phyloP scores from a whole-genome alignment of 2,888 invertebrate species.

The Drosophila cognata region DNA sequence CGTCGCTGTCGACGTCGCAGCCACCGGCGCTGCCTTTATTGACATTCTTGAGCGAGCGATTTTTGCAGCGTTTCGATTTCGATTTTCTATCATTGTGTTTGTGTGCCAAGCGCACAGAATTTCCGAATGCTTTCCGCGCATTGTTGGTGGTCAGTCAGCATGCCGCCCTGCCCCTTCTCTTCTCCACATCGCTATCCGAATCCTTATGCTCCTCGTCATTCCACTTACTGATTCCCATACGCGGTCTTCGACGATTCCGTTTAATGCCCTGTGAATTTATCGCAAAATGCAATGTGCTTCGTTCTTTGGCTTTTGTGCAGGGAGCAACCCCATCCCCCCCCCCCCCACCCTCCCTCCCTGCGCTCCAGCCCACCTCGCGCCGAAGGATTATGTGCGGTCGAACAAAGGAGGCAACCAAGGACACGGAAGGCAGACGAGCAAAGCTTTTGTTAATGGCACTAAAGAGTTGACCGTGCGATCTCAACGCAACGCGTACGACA shows the following conservation, averaged over 20 bases:
- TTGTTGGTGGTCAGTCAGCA: conserved; percentile 73
- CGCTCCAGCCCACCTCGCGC: not conserved
- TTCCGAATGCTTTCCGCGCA: conserved; percentile 65
- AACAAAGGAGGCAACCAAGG: conserved; percentile 71
- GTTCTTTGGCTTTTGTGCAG: conserved; percentile 42
- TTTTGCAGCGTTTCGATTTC: conserved; percentile 57
- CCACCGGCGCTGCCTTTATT: conserved; percentile 58
- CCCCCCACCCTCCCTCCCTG: not conserved
- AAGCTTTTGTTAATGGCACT: conserved; percentile 79
- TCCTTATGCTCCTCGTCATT: not conserved
- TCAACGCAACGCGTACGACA: conserved; percentile 34
- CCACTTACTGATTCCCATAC: conserved; percentile 12
- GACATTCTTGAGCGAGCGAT: conserved; percentile 68
- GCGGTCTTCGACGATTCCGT: conserved; percentile 37
- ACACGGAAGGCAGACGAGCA: conserved; percentile 36
- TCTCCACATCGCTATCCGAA: not conserved
- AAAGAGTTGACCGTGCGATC: conserved; percentile 70
- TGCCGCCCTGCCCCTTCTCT: not conserved
- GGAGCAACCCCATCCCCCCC: not conserved
- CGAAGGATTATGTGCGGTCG: conserved; percentile 72
- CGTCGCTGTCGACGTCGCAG: conserved; percentile 8
- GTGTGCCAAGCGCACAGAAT: conserved; percentile 69
- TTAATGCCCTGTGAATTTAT: conserved; percentile 78
- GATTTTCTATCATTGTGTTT: conserved; percentile 66
- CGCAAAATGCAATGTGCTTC: conserved; percentile 70